phyloP scores from a whole-genome alignment of 2,797 vertebrate genomes.

The Microcaecilia unicolor region DNA sequence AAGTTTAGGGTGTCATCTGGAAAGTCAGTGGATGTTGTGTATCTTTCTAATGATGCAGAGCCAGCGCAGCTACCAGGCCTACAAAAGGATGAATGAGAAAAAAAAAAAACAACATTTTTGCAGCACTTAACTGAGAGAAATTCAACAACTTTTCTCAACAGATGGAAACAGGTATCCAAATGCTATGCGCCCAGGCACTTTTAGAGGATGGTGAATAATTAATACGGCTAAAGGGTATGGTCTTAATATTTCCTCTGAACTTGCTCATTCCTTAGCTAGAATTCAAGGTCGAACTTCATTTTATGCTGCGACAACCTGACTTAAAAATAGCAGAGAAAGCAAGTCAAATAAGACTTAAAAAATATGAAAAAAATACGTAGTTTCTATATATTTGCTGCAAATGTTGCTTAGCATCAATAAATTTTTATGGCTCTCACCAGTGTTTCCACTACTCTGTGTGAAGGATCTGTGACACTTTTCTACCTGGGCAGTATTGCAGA shows the following conservation, averaged over 20 bases:
- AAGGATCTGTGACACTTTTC: too few species aligned
- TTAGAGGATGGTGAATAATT: conserved; percentile 18
- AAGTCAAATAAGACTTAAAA: not conserved
- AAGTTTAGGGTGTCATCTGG: conserved; percentile 96
- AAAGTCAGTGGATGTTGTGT: conserved; percentile 87
- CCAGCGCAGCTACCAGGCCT: conserved; percentile 91
- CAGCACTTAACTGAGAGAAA: conserved; percentile 14
- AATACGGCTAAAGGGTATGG: conserved; percentile 1
- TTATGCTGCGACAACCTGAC: conserved; percentile 3
- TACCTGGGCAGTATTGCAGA: too few species aligned
- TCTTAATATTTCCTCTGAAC: conserved; percentile 7
- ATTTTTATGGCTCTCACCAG: too few species aligned
- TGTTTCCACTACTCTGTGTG: too few species aligned
- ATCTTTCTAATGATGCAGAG: conserved; percentile 74
- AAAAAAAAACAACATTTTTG: conserved; percentile 14
- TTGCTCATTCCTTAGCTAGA: not conserved
- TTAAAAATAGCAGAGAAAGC: conserved; percentile 5
- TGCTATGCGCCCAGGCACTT: not conserved
- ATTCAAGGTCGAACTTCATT: not conserved
- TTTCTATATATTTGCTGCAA: too few species aligned
- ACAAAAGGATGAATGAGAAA: conserved; percentile 11
- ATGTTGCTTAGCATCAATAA: too few species aligned
- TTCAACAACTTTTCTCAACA: conserved; percentile 16
- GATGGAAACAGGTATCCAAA: conserved; percentile 8
- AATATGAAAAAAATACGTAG: not conserved